Evolutionary conservation across 2,888 invertebrate genomes (phyloP), one percentile per base, ranked within the genome.

Genomic region (Euphydryas editha): DNA sequence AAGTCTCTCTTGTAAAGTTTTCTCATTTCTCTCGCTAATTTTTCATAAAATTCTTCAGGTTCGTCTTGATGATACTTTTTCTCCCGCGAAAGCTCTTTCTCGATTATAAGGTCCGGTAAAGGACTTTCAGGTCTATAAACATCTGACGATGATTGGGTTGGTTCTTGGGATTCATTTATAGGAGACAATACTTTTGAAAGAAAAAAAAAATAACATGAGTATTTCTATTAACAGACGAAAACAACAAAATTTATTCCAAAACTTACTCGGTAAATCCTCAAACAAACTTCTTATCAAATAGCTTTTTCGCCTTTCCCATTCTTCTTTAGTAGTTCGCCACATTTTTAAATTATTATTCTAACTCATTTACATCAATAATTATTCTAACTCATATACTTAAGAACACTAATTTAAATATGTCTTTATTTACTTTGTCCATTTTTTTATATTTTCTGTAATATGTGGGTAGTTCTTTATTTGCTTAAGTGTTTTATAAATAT

Each of bases 331-430:
- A n/a, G 10, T 36, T 13, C 49, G 59, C 58, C 30, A 56, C 69
- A 68, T 70, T 21, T 44, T 54, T 36, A 36, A 10, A 47, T 18
- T n/a, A n/a, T 17, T 47, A 36, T 13, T 13, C 17, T 30, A 30
- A 15, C 21, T 36, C 5, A 30, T 18, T 36, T 17, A 82, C 75
- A 24, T 81, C 18, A 46, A 46, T n/a, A n/a, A n/a, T n/a, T n/a
- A n/a, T n/a, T n/a, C n/a, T n/a, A n/a, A n/a, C n/a, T n/a, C n/a
- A 46, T 8, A 8, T 18, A 2, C 10, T 46, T 46, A 7, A 10
- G 7, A 15, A 13, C 21, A 13, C 15, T 6, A 24, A 8, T 24
- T n/a, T 15, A n/a, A 24, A n/a, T n/a, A 44, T 44, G 15, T 1
- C n/a, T n/a, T 44, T 15, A 44, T 15, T 44, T 3, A 30, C 30